Evolutionary conservation across 1,140 invertebrate genomes (phyloP).

Genomic region (Achatina immaculata): DNA sequence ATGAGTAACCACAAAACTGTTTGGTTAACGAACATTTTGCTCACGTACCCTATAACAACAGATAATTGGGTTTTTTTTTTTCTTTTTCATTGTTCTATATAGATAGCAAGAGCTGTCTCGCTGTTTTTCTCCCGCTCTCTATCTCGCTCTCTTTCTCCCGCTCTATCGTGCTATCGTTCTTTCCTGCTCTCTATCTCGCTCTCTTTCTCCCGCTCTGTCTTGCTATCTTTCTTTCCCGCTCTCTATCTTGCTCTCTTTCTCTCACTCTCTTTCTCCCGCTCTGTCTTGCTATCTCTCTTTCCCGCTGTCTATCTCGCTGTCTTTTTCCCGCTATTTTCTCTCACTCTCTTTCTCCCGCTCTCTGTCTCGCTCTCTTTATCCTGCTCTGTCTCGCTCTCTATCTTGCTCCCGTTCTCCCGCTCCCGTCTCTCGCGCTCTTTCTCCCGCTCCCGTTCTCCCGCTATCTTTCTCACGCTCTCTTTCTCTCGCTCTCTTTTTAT

Average conservation of each 20-base stretch:
- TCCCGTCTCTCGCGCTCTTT: no score
- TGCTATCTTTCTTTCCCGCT: slow-evolving; percentile 18
- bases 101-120: no score
- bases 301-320: slow-evolving; percentile 15
- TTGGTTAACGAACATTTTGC: no score
- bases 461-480: neutral
- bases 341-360: slow-evolving; percentile 27
- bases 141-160: neutral
- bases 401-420: neutral
- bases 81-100: no score
- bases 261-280: slow-evolving; percentile 6
- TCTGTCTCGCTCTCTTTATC: slow-evolving; percentile 32
- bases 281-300: neutral
- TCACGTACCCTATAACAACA: no score
- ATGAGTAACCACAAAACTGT: no score
- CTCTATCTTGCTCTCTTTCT: slow-evolving; percentile 21
- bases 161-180: neutral
- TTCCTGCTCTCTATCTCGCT: slow-evolving; percentile 18
- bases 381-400: slow-evolving; percentile 29
- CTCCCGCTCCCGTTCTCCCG: no score
- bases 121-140: neutral
- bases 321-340: slow-evolving; percentile 15
- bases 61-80: no score
- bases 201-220: no score
- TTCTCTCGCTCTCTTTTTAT: neutral